phyloP scores from a whole-genome alignment of 2,797 vertebrate species.

The Callimico goeldii region DNA sequence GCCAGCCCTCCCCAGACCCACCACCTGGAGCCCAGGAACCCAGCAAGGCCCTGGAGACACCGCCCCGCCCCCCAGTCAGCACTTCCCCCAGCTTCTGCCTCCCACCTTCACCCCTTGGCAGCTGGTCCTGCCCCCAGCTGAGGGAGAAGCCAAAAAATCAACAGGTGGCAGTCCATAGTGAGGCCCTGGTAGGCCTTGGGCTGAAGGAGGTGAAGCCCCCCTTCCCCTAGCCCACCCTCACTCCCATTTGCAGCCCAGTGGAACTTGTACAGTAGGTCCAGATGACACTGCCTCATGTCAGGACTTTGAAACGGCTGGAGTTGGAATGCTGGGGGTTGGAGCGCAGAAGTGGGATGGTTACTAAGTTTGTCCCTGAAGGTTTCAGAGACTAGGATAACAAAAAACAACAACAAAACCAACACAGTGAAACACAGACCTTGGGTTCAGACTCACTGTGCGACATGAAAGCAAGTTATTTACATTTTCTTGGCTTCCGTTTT shows the following conservation, averaged over 20 bases:
- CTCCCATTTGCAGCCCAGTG: not conserved
- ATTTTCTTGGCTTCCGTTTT: slow-evolving; percentile 43
- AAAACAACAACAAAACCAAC: not conserved
- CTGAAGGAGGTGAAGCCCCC: not conserved
- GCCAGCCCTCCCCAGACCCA: slow-evolving; percentile 60
- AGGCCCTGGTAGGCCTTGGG: slow-evolving; percentile 5
- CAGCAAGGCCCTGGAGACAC: slow-evolving; percentile 60
- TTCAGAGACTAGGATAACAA: not conserved
- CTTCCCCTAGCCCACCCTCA: not conserved
- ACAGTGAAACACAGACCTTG: not conserved
- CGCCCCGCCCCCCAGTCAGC: not conserved
- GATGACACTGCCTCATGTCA: slow-evolving; percentile 22
- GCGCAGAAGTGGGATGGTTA: not conserved
- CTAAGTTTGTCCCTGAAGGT: slow-evolving; percentile 38
- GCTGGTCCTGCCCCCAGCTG: slow-evolving; percentile 57
- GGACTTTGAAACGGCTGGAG: slow-evolving; percentile 39
- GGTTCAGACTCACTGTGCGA: slow-evolving; percentile 16
- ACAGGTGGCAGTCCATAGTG: slow-evolving; percentile 61
- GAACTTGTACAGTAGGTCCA: not conserved
- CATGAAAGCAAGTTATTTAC: not conserved
- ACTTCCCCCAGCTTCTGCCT: slow-evolving; percentile 18
- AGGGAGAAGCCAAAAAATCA: slow-evolving; percentile 45
- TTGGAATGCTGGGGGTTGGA: not conserved
- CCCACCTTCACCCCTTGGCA: not conserved
- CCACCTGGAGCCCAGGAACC: slow-evolving; percentile 73